Conservation (phyloP, 2,888 invertebrate species). For the Anoncus sp. region DNA sequence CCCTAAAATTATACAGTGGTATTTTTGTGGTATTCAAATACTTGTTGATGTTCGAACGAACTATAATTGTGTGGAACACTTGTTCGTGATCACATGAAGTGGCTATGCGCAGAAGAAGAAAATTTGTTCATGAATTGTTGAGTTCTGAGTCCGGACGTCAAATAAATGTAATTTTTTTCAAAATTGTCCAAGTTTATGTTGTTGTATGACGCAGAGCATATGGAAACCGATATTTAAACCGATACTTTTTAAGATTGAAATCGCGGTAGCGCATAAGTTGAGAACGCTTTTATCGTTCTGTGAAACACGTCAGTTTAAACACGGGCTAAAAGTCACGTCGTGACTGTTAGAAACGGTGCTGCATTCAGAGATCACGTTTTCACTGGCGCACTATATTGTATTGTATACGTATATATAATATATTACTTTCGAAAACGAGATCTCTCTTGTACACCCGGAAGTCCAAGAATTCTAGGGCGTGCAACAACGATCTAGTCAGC, state of each 20-base stretch:
- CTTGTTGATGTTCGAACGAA: too few relatives aligned
- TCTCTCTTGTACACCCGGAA: slow-evolving; percentile 22
- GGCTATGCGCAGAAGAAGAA: too few relatives aligned
- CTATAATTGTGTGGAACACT: too few relatives aligned
- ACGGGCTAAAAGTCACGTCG: slow-evolving; percentile 52
- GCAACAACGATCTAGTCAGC: background rate
- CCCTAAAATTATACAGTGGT: too few relatives aligned
- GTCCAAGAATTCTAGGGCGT: slow-evolving; percentile 3
- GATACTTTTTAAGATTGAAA: slow-evolving; percentile 42
- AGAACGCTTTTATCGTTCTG: slow-evolving; percentile 27
- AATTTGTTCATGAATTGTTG: too few relatives aligned
- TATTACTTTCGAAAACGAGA: background rate
- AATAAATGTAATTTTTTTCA: too few relatives aligned
- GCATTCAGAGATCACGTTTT: slow-evolving; percentile 64
- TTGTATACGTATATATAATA: background rate
- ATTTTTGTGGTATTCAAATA: too few relatives aligned
- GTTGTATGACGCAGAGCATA: slow-evolving; percentile 1
- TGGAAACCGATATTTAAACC: slow-evolving; percentile 31
- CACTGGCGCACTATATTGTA: slow-evolving; percentile 8
- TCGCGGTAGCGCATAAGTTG: slow-evolving; percentile 42
- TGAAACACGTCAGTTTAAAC: slow-evolving; percentile 23
- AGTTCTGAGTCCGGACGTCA: too few relatives aligned
- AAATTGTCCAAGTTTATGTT: too few relatives aligned
- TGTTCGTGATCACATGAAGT: too few relatives aligned
- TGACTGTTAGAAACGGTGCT: slow-evolving; percentile 61